A percentile compares a stretch with the other conserved stretches of the same genome.
Evolutionary conservation across 2,888 invertebrate genomes (phyloP).

Genomic region (Boloria selene): DNA sequence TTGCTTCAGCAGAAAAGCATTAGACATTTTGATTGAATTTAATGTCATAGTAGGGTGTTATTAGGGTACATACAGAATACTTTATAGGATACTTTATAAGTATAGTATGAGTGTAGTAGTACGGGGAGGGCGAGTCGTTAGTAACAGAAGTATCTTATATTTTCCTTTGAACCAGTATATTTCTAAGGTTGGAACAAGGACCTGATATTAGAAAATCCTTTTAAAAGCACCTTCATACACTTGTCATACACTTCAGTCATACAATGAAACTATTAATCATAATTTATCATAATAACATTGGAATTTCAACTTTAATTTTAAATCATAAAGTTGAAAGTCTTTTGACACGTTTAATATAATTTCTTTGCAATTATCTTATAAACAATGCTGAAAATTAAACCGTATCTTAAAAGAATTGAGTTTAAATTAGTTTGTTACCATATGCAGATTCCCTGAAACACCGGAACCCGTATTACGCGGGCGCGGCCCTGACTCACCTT

Average conservation of each 20-base stretch:
- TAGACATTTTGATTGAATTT: too few relatives aligned
- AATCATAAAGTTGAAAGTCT: background rate
- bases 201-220: constrained; percentile 16
- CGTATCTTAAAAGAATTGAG: background rate
- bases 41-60: too few relatives aligned
- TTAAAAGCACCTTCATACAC: constrained; percentile 20
- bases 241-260: constrained; percentile 24
- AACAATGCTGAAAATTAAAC: background rate
- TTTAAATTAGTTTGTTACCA: constrained; percentile 22
- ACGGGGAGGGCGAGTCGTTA: too few relatives aligned
- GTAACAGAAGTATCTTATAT: too few relatives aligned
- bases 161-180: too few relatives aligned
- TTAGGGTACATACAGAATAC: too few relatives aligned
- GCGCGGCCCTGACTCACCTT: constrained; percentile 64
- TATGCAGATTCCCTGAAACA: constrained; percentile 48
- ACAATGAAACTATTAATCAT: constrained; percentile 29
- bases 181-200: background rate
- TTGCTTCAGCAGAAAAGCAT: too few relatives aligned
- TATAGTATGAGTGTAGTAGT: too few relatives aligned
- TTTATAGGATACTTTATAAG: too few relatives aligned
- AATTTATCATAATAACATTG: constrained; percentile 13
- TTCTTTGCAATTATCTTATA: constrained; percentile 13
- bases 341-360: background rate
- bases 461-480: constrained; percentile 67
- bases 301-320: constrained; percentile 2